These are phyloP conservation scores for Orcinus orca DNA, from an alignment of 2,113 vertebrate species.

Conservation along the genomic window DNA sequence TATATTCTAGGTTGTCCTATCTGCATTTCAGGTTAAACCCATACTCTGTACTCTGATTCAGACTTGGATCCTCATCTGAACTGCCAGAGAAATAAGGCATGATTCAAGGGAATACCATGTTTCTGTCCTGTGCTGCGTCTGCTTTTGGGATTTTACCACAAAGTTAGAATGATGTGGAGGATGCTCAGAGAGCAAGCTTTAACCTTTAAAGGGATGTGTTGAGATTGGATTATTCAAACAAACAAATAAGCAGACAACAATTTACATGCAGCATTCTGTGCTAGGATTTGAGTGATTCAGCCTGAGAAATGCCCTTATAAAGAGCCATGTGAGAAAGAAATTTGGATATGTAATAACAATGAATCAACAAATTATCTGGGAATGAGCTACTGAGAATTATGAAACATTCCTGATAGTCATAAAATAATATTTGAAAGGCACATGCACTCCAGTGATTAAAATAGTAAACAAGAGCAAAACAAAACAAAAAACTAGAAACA, in stretches of 20 bases:
- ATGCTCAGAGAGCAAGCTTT: not conserved
- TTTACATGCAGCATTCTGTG: not conserved
- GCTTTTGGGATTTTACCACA: not conserved
- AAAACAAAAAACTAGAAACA: not conserved
- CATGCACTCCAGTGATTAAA: not conserved
- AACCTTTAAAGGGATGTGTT: not conserved
- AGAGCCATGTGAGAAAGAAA: not conserved
- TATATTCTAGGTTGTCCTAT: not conserved
- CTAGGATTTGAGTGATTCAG: not conserved
- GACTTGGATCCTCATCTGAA: not conserved
- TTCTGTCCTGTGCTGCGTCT: not conserved
- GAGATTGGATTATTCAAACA: not conserved
- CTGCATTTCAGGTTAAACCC: not conserved
- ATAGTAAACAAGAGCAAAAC: not conserved
- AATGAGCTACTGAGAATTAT: not conserved
- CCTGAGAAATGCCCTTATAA: not conserved
- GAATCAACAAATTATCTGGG: not conserved
- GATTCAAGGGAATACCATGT: not conserved
- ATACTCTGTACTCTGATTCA: not conserved
- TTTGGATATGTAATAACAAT: not conserved
- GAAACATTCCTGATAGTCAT: not conserved
- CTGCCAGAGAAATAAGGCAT: not conserved
- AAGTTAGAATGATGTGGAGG: not conserved
- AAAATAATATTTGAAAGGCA: not conserved
- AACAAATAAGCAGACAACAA: not conserved